Evolutionary conservation across 30 jellyfish, hydroid and myxozoan species (phyloP), one percentile per base, ranked within the genome.

Genomic region (Chrysaora quinquecirrha): DNA sequence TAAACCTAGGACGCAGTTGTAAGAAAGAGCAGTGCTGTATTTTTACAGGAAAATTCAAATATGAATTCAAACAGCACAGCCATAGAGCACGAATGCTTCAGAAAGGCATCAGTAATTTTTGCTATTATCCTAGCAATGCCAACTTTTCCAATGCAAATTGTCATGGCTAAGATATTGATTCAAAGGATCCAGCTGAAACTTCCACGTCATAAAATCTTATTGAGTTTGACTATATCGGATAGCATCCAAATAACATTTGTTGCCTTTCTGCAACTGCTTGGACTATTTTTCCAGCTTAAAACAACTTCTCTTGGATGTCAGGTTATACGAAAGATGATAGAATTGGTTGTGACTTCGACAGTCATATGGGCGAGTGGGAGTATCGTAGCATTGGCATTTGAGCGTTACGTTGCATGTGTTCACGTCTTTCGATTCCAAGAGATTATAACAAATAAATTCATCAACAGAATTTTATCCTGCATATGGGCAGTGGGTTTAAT

Each of bases 341-440:
- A 52, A 52, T 2, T 19, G 7, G 29, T 52, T 3, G 29, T 9
- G 4, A 25, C 3, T 2, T 3, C 19, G 25, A 52, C 68, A 12
- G 4, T 52, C 2, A 19, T 52, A 9, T 4, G 27, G 7, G 12
- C 24, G 27, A 52, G 68, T 52, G 68, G 68, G 12, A 52, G 68
- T 25, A 52, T 52, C 68, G 27, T 52, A 4, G 29, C 29, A 52
- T 19, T 52, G 6, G 9, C 68, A 52, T 16, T 52, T 16, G 68
- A 52, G 68, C 68, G 68, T 19, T 52, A 52, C 68, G 19, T 52
- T 52, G 68, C 68, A 4, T 52, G 68, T 52, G 68, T 20, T 52
- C 68, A 52, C 25, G 9, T 12, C 68, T 52, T 52, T 20, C 68
- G 68, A 3, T 9, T 52, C 7, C 68, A 52, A 4, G 27, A 52